Evolutionary conservation across 2,888 invertebrate species (phyloP).

Genomic region (Scrobipalpa atriplicella): DNA sequence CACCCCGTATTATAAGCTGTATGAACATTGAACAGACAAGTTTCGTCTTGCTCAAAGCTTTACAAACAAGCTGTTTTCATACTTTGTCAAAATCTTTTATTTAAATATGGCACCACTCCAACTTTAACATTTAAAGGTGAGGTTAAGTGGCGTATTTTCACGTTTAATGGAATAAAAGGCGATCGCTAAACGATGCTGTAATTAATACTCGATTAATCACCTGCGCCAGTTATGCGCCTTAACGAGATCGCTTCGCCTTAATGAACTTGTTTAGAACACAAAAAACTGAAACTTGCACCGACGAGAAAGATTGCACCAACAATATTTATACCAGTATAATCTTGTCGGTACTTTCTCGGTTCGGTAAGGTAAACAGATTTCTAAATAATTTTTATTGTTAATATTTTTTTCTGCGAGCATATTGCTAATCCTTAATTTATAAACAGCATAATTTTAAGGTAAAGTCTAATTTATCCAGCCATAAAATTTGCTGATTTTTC

Average conservation of each 20-base stretch:
- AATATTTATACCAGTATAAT: background rate
- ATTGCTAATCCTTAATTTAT: too few species aligned
- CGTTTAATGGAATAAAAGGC: constrained; percentile 55
- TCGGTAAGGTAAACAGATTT: too few species aligned
- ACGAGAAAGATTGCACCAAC: constrained; percentile 1
- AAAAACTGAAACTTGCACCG: constrained; percentile 27
- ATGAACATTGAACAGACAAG: too few species aligned
- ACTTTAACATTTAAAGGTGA: constrained; percentile 31
- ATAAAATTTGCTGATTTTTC: background rate
- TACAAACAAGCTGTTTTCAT: too few species aligned
- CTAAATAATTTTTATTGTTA: too few species aligned
- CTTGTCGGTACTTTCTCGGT: too few species aligned
- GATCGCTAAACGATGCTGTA: constrained; percentile 74
- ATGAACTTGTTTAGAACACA: constrained; percentile 51
- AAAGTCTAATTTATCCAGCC: too few species aligned
- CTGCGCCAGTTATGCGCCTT: constrained; percentile 70
- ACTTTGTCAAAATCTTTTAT: background rate
- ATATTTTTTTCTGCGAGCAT: too few species aligned
- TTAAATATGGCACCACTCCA: background rate
- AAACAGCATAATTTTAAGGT: too few species aligned
- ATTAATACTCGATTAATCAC: constrained; percentile 80
- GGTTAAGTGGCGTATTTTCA: constrained; percentile 44
- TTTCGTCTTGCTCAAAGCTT: too few species aligned
- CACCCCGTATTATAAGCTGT: too few species aligned
- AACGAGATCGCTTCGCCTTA: constrained; percentile 58